These are phyloP conservation scores for Sphaerodactylus townsendi DNA, from an alignment of 2,113 vertebrate genomes.

Conservation along the genomic window DNA sequence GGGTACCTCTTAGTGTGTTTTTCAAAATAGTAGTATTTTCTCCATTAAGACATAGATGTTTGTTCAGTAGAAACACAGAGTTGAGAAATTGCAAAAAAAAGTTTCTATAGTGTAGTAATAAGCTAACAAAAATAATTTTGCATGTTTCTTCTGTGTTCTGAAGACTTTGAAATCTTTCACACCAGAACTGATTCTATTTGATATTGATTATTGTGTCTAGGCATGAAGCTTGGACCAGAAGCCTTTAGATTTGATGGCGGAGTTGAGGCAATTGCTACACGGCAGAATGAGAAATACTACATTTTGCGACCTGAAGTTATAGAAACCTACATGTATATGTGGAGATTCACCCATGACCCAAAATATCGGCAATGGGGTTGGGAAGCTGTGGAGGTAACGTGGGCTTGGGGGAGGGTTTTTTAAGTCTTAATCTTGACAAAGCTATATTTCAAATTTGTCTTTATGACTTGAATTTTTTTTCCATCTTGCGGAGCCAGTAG, in stretches of 20 bases:
- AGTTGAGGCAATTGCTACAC: constrained; percentile 96
- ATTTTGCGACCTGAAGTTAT: constrained; percentile 96
- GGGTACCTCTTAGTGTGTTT: background rate
- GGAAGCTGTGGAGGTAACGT: constrained; percentile 93
- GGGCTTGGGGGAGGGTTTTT: background rate
- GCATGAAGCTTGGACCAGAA: constrained; percentile 93
- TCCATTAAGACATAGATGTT: background rate
- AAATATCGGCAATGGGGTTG: constrained; percentile 98
- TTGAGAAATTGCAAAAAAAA: background rate
- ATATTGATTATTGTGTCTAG: constrained; percentile 63
- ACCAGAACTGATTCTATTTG: background rate
- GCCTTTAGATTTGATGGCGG: constrained; percentile 97
- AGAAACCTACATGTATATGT: constrained; percentile 99
- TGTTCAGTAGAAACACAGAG: background rate
- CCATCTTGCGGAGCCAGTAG: background rate
- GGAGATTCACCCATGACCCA: constrained; percentile 95
- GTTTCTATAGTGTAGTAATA: background rate
- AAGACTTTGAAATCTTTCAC: background rate
- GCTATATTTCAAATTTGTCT: background rate
- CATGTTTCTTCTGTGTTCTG: background rate
- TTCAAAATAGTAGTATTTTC: background rate
- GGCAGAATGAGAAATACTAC: constrained; percentile 98
- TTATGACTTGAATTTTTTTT: background rate
- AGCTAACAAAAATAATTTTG: background rate
- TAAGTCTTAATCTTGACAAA: background rate